Evolutionary conservation across 2,888 invertebrate genomes (phyloP), one percentile per base, ranked within the genome.

Genomic region (Chelonus formosanus): DNA sequence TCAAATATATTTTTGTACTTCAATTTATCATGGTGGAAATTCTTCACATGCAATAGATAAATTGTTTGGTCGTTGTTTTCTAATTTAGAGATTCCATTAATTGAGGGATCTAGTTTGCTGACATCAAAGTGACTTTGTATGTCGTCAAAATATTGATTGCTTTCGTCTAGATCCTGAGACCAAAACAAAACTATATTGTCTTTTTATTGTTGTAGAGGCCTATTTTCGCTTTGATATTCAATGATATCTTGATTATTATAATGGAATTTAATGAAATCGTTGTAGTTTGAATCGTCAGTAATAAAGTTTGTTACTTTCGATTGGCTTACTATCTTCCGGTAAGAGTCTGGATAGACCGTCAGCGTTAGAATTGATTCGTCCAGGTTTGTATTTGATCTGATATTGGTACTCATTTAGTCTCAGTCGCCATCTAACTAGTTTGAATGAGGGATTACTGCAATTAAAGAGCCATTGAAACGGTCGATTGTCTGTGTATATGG

Each of bases 401-500:
- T 53, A 76, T 20, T 76, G 67, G 66, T 71, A 76, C 63, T 77
- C 77, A 67, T 73, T 71, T 34, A 78, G 56, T 64, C 68, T 59
- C 5, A 79, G 57, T n/a, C 73, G 54, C 76, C 76, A 78, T 50
- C 77, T 44, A 5, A 73, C 65, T 48, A 77, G 48, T 65, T 71
- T 62, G 4, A 72, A 73, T 10, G 69, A 67, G 8, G 76, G 75
- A 48, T 77, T 75, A 62, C 73, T 73, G 3, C 71, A 66, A 43
- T 62, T 70, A 44, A 74, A 69, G 6, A 78, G 63, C 76, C 78
- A 79, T 3, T 63, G 50, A 35, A 76, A 55, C 5, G 76, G 73
- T 63, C 61, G 57, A 57, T 78, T 77, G 68, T 79, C 79, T 0
- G 76, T 80, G 4, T 74, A 65, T 35, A 80, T 73, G 8, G 34